phyloP scores from a whole-genome alignment of 2,888 invertebrate species.

The Nudaria mundana region DNA sequence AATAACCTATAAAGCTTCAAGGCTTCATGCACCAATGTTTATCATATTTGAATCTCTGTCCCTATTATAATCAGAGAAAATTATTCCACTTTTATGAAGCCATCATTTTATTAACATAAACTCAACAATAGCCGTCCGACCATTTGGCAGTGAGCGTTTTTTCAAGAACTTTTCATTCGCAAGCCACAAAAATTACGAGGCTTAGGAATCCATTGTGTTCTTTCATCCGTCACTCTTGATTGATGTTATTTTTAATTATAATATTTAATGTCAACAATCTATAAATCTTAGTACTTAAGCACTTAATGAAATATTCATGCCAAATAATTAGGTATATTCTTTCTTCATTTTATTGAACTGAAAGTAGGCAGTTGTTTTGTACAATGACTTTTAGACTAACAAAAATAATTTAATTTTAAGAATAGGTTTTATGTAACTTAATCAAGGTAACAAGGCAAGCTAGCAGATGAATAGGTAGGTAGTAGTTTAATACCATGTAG shows the following conservation, averaged over 20 bases:
- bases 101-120: conserved; percentile 12
- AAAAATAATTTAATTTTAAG: not conserved
- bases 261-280: conserved; percentile 63
- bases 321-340: conserved; percentile 19
- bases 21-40: too few species aligned
- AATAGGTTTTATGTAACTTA: not conserved
- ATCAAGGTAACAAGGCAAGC: too few species aligned
- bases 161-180: conserved; percentile 23
- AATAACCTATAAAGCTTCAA: too few species aligned
- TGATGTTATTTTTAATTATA: conserved; percentile 68
- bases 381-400: conserved; percentile 9
- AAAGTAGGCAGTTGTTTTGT: too few species aligned
- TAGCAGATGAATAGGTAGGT: too few species aligned
- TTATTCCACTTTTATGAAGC: not conserved
- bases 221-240: conserved; percentile 44
- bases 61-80: too few species aligned
- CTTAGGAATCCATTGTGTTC: conserved; percentile 50
- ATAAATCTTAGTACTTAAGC: conserved; percentile 54
- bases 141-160: conserved; percentile 15
- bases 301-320: conserved; percentile 44
- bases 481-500: too few species aligned
- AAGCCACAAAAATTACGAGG: conserved; percentile 39
- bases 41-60: too few species aligned
- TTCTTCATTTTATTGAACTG: conserved; percentile 19
- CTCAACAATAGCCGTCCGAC: conserved; percentile 16